Base-by-base conservation (phyloP, 2,113 vertebrate genomes). In the Cyrtonyx montezumae region DNA sequence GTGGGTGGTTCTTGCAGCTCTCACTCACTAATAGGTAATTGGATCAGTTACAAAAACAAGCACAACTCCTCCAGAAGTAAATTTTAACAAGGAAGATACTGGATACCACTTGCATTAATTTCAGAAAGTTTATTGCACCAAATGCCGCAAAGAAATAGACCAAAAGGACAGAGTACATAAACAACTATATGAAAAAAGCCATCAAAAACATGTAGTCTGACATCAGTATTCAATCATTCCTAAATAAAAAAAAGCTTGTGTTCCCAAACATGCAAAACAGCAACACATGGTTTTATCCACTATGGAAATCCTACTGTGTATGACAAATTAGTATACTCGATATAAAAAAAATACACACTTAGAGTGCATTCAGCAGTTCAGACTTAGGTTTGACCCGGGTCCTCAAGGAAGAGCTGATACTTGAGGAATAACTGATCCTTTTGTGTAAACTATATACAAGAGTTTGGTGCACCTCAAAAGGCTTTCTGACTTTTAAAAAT, bases 61-160 rank as follows among this genome's bases (percentile, higher is more conserved):
- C 43, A 18, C 36, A 61, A 18, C 16, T 14, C 46, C 43, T 86
- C 49, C 8, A 81, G 30, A 68, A 78, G 22, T 7, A 59, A 36
- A 26, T 15, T 79, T 68, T 56, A 8, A 58, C 74, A 95, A 95
- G n/a, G 70, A 95, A 91, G 56, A 94, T 78, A 85, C 28, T 13
- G 86, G 94, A 70, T 61, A 93, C 89, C 78, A 79, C 20, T 87
- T 63, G 75, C 2, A 1, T 82, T 96, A 63, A 97, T 95, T 96
- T 97, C 88, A 96, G 96, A 96, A 97, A 95, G 82, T 98, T 98
- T 98, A 98, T 98, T 98, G 98, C 98, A 98, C 97, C 97, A 98
- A 97, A 97, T 97, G 96, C 94, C 78, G 95, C 96, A 97, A 96
- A 96, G 94, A 96, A 97, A 96, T 91, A 89, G 89, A 97, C 96